phyloP scores from a whole-genome alignment of 2,888 invertebrate species.

The Ormia ochracea region DNA sequence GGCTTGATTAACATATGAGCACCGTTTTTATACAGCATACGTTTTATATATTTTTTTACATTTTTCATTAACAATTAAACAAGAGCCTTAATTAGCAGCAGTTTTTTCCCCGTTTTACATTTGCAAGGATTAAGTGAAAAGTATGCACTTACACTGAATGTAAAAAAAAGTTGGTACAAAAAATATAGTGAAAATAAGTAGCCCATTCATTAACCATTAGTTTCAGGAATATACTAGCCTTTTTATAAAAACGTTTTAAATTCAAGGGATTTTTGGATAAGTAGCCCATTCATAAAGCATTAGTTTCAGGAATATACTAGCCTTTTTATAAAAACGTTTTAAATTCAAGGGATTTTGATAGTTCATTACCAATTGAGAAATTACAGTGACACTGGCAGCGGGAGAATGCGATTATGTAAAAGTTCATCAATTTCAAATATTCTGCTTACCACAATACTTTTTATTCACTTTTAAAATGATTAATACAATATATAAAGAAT shows the following conservation, averaged over 20 bases:
- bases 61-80: conserved; percentile 1
- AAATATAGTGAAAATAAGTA: not conserved
- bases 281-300: too few species aligned
- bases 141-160: not conserved
- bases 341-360: conserved; percentile 46
- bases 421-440: too few species aligned
- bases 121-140: conserved; percentile 36
- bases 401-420: too few species aligned
- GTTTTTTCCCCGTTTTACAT: not conserved
- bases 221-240: conserved; percentile 12
- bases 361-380: not conserved
- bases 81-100: conserved; percentile 38
- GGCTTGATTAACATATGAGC: too few species aligned
- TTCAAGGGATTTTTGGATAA: conserved; percentile 57
- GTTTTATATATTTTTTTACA: too few species aligned
- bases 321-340: conserved; percentile 32
- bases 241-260: conserved; percentile 34
- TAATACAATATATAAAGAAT: too few species aligned
- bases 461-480: too few species aligned
- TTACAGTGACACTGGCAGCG: conserved; percentile 43
- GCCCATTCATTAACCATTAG: conserved; percentile 45
- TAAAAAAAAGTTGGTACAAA: conserved; percentile 7
- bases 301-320: too few species aligned
- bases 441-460: too few species aligned
- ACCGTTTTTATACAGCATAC: too few species aligned